These are phyloP conservation scores for Leptosomus discolor DNA, from an alignment of 2,113 vertebrate genomes.

Conservation along the genomic window DNA sequence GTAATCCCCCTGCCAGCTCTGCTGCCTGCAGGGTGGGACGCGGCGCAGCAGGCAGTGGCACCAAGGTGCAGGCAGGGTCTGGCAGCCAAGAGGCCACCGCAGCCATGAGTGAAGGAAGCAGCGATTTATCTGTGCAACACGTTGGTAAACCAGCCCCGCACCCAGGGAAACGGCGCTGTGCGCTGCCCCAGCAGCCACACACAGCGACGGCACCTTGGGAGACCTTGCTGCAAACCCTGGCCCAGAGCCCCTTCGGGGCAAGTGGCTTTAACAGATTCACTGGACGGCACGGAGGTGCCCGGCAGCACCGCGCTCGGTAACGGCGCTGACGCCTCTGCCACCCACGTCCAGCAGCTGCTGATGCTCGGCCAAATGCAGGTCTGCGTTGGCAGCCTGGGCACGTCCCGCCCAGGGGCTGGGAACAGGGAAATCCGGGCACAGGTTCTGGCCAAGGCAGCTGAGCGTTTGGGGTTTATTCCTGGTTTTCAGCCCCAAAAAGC, in stretches of 20 bases:
- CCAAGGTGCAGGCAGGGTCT: not conserved
- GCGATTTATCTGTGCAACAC: accelerated
- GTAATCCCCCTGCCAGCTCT: not conserved
- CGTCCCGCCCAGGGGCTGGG: accelerated
- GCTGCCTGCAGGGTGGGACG: not conserved
- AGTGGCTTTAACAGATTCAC: not conserved
- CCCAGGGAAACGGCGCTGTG: accelerated
- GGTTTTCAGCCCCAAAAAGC: not conserved
- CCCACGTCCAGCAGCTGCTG: accelerated
- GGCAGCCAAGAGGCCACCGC: not conserved
- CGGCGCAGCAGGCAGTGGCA: not conserved
- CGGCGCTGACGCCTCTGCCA: accelerated
- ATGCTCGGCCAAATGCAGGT: accelerated
- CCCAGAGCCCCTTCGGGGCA: accelerated
- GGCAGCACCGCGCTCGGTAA: accelerated
- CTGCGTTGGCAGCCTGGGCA: accelerated
- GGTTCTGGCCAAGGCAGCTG: not conserved
- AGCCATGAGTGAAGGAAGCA: not conserved
- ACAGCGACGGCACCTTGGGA: accelerated
- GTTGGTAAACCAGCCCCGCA: accelerated
- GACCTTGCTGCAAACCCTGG: accelerated
- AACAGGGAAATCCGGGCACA: not conserved
- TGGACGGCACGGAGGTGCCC: accelerated
- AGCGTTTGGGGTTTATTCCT: not conserved
- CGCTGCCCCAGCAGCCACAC: not conserved